A percentile compares a stretch with the other conserved stretches of the same genome.
phyloP scores from a whole-genome alignment of 2,888 invertebrate genomes.

The Diadromus collaris region DNA sequence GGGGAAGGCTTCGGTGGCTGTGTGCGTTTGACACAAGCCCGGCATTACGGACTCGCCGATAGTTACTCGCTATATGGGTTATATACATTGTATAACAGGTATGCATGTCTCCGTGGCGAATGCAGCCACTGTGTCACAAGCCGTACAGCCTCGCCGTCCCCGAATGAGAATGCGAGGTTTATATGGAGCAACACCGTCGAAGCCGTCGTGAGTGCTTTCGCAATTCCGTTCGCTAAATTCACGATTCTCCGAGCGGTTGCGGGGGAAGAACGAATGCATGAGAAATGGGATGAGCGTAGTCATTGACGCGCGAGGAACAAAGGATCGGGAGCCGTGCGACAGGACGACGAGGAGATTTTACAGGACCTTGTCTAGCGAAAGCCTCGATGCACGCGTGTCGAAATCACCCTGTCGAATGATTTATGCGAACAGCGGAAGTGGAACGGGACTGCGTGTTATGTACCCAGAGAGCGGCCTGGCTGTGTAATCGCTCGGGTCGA shows the following conservation, averaged over 20 bases:
- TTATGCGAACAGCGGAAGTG: constrained; percentile 7
- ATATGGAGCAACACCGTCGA: constrained; percentile 5
- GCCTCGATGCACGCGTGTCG: constrained; percentile 8
- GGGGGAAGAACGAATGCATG: constrained; percentile 20
- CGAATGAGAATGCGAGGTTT: constrained; percentile 16
- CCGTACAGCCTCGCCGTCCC: neutral
- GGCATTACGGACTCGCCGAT: constrained; percentile 35
- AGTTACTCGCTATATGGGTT: constrained; percentile 17
- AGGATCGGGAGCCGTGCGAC: neutral
- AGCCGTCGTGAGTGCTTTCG: constrained; percentile 39
- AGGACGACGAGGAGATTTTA: constrained; percentile 9
- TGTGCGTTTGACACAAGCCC: constrained; percentile 40
- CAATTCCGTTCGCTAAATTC: constrained; percentile 47
- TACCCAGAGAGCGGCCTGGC: neutral
- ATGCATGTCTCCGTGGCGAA: neutral
- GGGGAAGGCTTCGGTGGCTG: constrained; percentile 15
- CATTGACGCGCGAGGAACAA: neutral
- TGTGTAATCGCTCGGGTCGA: neutral
- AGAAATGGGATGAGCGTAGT: constrained; percentile 20
- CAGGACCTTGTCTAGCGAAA: constrained; percentile 16
- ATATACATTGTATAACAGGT: neutral
- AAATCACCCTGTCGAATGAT: constrained; percentile 16
- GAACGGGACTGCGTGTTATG: neutral
- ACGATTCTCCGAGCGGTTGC: constrained; percentile 18
- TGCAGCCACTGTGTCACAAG: neutral